Conservation (phyloP, 2,888 invertebrate genomes). For the Spisula solida region DNA sequence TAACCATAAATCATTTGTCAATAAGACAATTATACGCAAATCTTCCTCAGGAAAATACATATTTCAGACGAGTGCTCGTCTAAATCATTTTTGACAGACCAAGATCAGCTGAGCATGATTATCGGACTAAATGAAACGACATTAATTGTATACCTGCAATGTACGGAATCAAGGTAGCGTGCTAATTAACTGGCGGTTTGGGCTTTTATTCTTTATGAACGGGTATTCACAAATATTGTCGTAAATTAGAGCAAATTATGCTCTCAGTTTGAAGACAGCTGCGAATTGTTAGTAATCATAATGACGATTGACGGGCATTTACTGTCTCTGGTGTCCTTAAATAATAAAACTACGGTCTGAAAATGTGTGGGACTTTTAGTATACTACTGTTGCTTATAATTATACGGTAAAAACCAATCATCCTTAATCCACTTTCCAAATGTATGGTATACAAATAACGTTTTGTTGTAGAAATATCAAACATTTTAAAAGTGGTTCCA, state of each 20-base stretch:
- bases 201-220: background rate
- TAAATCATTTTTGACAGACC: slow-evolving; percentile 23
- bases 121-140: background rate
- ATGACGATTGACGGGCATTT: background rate
- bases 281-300: background rate
- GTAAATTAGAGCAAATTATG: slow-evolving; percentile 22
- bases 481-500: too few species aligned
- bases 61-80: background rate
- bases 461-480: too few species aligned
- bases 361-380: too few species aligned
- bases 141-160: background rate
- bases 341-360: too few species aligned
- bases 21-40: background rate
- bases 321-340: background rate
- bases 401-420: too few species aligned
- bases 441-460: too few species aligned
- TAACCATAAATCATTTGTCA: background rate
- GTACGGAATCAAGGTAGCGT: background rate
- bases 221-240: background rate
- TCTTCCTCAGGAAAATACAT: background rate
- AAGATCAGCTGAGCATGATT: background rate
- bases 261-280: background rate
- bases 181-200: background rate
- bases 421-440: too few species aligned
- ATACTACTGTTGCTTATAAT: too few species aligned